phyloP scores from a whole-genome alignment of 2,797 vertebrate species.

The Neomorphus geoffroyi region DNA sequence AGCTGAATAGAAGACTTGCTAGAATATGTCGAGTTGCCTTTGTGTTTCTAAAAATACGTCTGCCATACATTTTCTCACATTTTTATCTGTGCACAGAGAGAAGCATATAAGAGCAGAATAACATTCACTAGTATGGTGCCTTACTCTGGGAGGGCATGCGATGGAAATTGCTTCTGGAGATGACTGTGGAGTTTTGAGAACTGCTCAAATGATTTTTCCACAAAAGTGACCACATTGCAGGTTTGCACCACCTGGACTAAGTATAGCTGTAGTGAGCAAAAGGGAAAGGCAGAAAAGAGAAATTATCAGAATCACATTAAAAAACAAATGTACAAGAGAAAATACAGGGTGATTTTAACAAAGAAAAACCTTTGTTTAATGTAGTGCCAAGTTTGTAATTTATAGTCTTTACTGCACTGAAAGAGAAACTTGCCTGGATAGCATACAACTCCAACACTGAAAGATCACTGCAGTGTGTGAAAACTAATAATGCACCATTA shows the following conservation, averaged over 20 bases:
- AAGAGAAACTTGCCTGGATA: conserved; percentile 31
- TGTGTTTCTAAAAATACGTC: conserved; percentile 33
- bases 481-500: conserved; percentile 54
- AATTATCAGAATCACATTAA: neutral
- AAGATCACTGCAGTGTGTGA: conserved; percentile 29
- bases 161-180: conserved; percentile 83
- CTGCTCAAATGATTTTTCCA: conserved; percentile 81
- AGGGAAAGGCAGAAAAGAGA: neutral
- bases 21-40: neutral
- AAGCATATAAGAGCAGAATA: conserved; percentile 17
- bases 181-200: conserved; percentile 84
- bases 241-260: conserved; percentile 78
- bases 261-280: conserved; percentile 70
- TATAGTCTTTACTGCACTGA: neutral
- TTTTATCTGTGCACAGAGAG: conserved; percentile 3
- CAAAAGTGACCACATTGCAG: conserved; percentile 75
- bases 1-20: neutral
- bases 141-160: conserved; percentile 84
- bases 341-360: conserved; percentile 24
- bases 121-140: neutral
- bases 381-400: conserved; percentile 16
- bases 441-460: conserved; percentile 21
- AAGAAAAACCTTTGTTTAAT: conserved; percentile 41
- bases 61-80: neutral
- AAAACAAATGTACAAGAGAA: neutral